Percentiles rank a stretch among this genome's conserved stretches.
These are phyloP conservation scores for Dysidea cf. avara DNA, from an alignment of 37 sponge, comb jelly and placozoan genomes.

Conservation along the genomic window DNA sequence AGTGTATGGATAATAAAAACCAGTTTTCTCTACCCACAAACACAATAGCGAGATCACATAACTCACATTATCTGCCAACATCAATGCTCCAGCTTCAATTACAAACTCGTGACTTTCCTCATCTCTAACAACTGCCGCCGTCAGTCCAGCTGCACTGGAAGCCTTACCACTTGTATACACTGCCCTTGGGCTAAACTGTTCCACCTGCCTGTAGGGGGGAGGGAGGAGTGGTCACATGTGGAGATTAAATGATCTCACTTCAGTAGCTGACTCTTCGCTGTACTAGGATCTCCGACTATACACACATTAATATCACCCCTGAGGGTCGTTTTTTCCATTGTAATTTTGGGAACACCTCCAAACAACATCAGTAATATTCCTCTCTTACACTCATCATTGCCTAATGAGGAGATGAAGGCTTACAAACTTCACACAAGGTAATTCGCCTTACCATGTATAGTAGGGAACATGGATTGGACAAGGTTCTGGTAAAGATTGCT, in stretches of 20 bases:
- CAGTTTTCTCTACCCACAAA: too few relatives aligned
- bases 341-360: constrained; percentile 96
- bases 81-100: constrained; percentile 99
- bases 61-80: constrained; percentile 98
- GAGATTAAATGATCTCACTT: constrained; percentile 63
- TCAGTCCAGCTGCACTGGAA: constrained; percentile 96
- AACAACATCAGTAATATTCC: constrained; percentile 97
- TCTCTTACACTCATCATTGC: constrained; percentile 98
- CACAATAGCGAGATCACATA: background rate
- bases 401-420: constrained; percentile 17
- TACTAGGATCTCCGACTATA: constrained; percentile 98
- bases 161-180: constrained; percentile 98
- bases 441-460: constrained; percentile 94
- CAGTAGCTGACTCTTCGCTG: constrained; percentile 97
- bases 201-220: constrained; percentile 77
- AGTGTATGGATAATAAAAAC: background rate
- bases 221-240: background rate
- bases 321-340: constrained; percentile 91
- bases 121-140: constrained; percentile 98
- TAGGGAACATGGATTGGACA: constrained; percentile 90
- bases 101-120: constrained; percentile 97
- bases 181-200: constrained; percentile 93
- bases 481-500: constrained; percentile 91
- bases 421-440: background rate
- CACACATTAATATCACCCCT: constrained; percentile 99